These are phyloP conservation scores for Aromia moschata DNA, from an alignment of 2,888 invertebrate genomes.

Conservation along the genomic window DNA sequence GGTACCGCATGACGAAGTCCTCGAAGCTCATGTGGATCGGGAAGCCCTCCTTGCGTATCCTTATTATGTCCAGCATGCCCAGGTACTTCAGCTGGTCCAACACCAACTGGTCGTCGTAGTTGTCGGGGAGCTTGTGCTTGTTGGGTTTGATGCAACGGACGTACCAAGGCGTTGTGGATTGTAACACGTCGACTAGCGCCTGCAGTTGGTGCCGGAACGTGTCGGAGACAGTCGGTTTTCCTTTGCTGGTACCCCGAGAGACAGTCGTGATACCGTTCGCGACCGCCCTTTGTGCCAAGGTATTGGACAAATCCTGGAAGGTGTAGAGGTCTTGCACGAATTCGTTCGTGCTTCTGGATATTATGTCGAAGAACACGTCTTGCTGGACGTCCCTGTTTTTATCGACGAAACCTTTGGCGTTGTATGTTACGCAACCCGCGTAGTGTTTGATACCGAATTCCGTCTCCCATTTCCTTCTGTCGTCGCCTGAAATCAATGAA, in stretches of 20 bases:
- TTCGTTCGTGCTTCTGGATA: constrained; percentile 83
- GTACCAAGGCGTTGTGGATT: constrained; percentile 91
- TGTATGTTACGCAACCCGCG: constrained; percentile 88
- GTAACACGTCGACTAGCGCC: constrained; percentile 87
- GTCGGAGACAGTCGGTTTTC: constrained; percentile 89
- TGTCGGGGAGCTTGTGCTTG: constrained; percentile 80
- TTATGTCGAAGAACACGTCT: constrained; percentile 90
- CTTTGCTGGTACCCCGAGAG: constrained; percentile 87
- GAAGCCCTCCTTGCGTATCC: constrained; percentile 89
- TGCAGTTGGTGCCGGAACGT: constrained; percentile 89
- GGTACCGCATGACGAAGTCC: constrained; percentile 80
- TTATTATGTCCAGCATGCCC: constrained; percentile 92
- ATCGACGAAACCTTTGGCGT: constrained; percentile 85
- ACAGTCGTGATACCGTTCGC: constrained; percentile 68
- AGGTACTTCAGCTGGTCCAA: constrained; percentile 88
- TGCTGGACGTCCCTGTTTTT: constrained; percentile 94
- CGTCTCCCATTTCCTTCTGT: constrained; percentile 87
- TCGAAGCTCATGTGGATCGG: constrained; percentile 84
- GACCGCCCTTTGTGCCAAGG: constrained; percentile 40
- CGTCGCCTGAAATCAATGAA: constrained; percentile 65
- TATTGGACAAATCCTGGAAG: constrained; percentile 67
- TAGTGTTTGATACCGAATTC: constrained; percentile 92
- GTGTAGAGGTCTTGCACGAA: constrained; percentile 82
- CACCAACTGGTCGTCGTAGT: constrained; percentile 82
- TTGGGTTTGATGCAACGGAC: constrained; percentile 94